Evolutionary conservation across 53 echinoderm and acorn worm genomes (phyloP), one percentile per base, ranked within the genome.

Genomic region (Arbacia lixula): DNA sequence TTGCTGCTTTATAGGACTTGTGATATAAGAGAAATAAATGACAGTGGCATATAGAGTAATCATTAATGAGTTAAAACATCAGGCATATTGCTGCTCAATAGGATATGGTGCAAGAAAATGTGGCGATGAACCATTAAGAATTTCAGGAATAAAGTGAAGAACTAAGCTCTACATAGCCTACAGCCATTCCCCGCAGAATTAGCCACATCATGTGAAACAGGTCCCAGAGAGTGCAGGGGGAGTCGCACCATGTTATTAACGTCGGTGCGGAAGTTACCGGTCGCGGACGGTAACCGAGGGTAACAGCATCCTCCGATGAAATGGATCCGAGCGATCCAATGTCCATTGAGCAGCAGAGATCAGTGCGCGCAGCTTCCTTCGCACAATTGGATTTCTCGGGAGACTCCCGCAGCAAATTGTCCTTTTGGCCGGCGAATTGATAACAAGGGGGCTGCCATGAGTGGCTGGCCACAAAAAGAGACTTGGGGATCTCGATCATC

Each of bases 221-320:
- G 14, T 27, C 2, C 1, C 12, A 5, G 43, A 42, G 25, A 69
- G 69, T 42, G 69, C 69, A 69, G 28, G 26, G 8, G 49, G 14
- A 69, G 42, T 4, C 10, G 43, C 28, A 33, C 11, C 26, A 43
- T 69, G 21, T 42, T 41, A 24, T 27, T 26, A 69, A 27, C 69
- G 40, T 41, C 39, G 8, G 38, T n/a, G 67, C 40, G 69, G 69
- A 69, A 69, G 69, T 69, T 1, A 12, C 69, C 29, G 12, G 3
- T 69, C 69, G 40, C 69, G n/a, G n/a, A n/a, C n/a, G n/a, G n/a
- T n/a, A n/a, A 22, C 28, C 20, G 11, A 27, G 1, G 27, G 69
- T 69, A 69, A 69, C 69, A 26, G 6, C 69, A 69, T 42, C 69
- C 26, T 42, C 43, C 28, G 42, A 42, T 69, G 69, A 69, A 69